These are phyloP conservation scores for Nerophis ophidion DNA, from an alignment of 2,113 vertebrate species.

Conservation along the genomic window DNA sequence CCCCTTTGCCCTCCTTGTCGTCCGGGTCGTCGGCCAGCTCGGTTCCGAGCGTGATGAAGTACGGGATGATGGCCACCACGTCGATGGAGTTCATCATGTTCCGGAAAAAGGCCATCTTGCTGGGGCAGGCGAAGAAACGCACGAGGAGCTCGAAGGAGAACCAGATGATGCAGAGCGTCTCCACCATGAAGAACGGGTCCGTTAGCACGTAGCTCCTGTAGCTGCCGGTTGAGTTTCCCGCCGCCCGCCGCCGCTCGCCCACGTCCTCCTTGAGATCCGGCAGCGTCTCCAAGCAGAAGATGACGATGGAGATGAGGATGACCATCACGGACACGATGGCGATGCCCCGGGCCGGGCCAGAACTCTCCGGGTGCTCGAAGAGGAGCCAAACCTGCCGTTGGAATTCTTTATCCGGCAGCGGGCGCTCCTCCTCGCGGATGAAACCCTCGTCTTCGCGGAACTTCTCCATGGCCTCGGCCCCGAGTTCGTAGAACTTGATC, in stretches of 20 bases:
- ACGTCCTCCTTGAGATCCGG: slow-evolving; percentile 90
- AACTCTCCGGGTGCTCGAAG: slow-evolving; percentile 95
- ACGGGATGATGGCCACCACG: slow-evolving; percentile 96
- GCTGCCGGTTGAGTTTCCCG: slow-evolving; percentile 81
- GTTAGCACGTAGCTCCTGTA: slow-evolving; percentile 86
- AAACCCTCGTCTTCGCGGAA: slow-evolving; percentile 96
- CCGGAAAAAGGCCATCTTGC: slow-evolving; percentile 95
- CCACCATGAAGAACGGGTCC: slow-evolving; percentile 95
- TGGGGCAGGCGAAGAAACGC: slow-evolving; percentile 93
- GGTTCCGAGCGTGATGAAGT: slow-evolving; percentile 96
- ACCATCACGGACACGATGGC: slow-evolving; percentile 97
- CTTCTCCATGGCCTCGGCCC: slow-evolving; percentile 97
- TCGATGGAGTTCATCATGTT: slow-evolving; percentile 99
- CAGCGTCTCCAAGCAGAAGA: slow-evolving; percentile 95
- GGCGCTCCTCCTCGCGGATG: slow-evolving; percentile 93
- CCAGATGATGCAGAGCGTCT: slow-evolving; percentile 97
- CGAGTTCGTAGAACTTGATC: slow-evolving; percentile 96
- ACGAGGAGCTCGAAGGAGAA: slow-evolving; percentile 97
- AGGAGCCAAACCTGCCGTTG: slow-evolving; percentile 96
- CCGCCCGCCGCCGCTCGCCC: slow-evolving; percentile 63
- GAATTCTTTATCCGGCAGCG: slow-evolving; percentile 91
- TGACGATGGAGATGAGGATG: slow-evolving; percentile 97
- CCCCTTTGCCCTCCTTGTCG: slow-evolving; percentile 75
- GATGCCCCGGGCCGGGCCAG: slow-evolving; percentile 89
- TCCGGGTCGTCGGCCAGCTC: slow-evolving; percentile 90